Evolutionary conservation across 2,888 invertebrate genomes (phyloP), one percentile per base, ranked within the genome.

Genomic region (Aporophyla nigra): DNA sequence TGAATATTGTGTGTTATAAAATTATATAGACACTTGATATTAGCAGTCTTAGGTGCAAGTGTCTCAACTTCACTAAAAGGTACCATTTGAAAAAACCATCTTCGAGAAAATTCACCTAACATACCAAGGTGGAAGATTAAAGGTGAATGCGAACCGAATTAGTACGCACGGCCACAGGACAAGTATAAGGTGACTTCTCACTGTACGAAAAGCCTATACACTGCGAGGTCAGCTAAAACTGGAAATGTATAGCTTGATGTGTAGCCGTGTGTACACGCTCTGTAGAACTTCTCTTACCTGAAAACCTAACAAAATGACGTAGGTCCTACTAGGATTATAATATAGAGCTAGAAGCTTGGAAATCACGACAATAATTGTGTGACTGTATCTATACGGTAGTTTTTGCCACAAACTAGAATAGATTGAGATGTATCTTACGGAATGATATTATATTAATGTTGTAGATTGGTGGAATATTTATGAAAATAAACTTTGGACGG

Each of bases 281-380:
- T 19, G 5, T 24, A 21, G 9, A 56, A n/a, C 7, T 46, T 59
- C 56, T 62, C 16, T 69, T 5, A 49, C 19, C 24, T 27, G 6
- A 53, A 56, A 53, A 49, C 14, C 12, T 65, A 33, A 66, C 24
- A 10, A 24, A 63, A 49, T 46, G 53, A 68, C 54, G 40, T 72
- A 81, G 80, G 74, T 78, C 62, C 73, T 82, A 61, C 53, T 79
- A 79, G 74, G 40, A 66, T 74, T 75, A 74, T 68, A 77, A 33
- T 58, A 73, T 74, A 82, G 80, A 81, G 76, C 80, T 86, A 79
- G 74, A 70, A 75, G 74, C 33, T 86, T 78, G 74, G 27, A 83
- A 86, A 86, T 83, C 72, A 86, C 80, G 87, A 87, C 87, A 87
- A 87, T 87, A 87, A 84, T 72, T 78, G 85, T 86, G 86, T 83